Evolutionary conservation across 2,113 vertebrate genomes (phyloP), one percentile per base, ranked within the genome.

Genomic region (Lethenteron reissneri): DNA sequence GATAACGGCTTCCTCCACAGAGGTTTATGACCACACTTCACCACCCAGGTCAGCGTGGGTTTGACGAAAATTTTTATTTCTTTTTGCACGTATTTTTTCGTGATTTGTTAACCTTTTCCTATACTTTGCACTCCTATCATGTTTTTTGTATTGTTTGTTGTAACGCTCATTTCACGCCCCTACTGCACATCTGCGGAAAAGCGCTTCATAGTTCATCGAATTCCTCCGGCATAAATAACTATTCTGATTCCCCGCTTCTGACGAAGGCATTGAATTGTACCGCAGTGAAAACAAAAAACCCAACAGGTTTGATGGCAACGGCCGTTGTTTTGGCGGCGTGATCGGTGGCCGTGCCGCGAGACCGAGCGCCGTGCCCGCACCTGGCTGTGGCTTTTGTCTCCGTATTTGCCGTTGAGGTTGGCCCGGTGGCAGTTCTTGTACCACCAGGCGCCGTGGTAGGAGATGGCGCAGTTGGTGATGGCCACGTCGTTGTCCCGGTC

Each of bases 361-460:
- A 19, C 58, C n/a, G 25, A 10, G 64, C 9, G 25, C 10, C n/a
- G 64, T 25, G 11, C 60, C n/a, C 25, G 25, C 76, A 95, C 94
- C 88, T 99, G 95, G 83, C 92, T 99, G 80, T 97, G 92, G 77
- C 78, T 96, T 76, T 89, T 85, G 75, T 91, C 90, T 58, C 87
- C 87, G 0, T 97, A 99, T 82, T 86, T 79, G 64, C 94, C 94
- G 88, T 96, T 99, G 75, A 99, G 82, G 78, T 99, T 99, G 80
- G 95, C 94, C 4, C 90, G 83, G 78, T 99, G 94, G 71, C 94
- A 99, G 77, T 99, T 99, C 81, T 94, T 99, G 74, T 99, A 97
- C 94, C 92, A 99, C 83, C 96, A 99, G 1, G 91, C 94, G 56
- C 92, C 92, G 77, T 95, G 96, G 77, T 99, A 99, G 8, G 94